Percentiles rank a stretch among this genome's conserved stretches.
phyloP scores from a whole-genome alignment of 2,888 invertebrate species.

The Cataglyphis albicans region DNA sequence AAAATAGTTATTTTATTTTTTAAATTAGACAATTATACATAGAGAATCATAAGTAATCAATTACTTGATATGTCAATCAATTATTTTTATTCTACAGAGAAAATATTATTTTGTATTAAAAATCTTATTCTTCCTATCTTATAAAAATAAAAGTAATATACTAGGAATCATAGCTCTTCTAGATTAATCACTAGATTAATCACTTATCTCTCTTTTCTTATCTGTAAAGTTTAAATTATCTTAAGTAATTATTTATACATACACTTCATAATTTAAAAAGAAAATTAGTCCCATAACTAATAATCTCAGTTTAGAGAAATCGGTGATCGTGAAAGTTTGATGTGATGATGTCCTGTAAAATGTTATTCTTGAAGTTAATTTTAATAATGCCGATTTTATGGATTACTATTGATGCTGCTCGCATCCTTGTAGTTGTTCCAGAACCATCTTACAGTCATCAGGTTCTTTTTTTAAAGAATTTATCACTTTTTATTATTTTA shows the following conservation, averaged over 20 bases:
- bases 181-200: too few relatives aligned
- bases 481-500: not conserved
- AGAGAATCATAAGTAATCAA: not conserved
- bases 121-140: not conserved
- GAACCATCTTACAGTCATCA: conserved; percentile 76
- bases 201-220: not conserved
- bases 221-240: too few relatives aligned
- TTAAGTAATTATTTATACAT: too few relatives aligned
- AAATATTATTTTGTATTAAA: not conserved
- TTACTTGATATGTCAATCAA: not conserved
- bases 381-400: not conserved
- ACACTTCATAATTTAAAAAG: not conserved
- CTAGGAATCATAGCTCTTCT: too few relatives aligned
- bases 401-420: conserved; percentile 39
- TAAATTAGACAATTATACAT: too few relatives aligned
- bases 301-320: not conserved
- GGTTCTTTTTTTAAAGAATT: conserved; percentile 31
- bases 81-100: not conserved
- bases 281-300: not conserved
- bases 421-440: conserved; percentile 74
- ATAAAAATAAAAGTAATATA: not conserved
- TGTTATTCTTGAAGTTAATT: not conserved
- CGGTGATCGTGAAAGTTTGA: too few relatives aligned
- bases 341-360: not conserved
- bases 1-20: too few relatives aligned